A percentile compares a stretch with the other conserved stretches of the same genome.
phyloP scores from a whole-genome alignment of 2,113 vertebrate genomes.

The Ciconia stormi region DNA sequence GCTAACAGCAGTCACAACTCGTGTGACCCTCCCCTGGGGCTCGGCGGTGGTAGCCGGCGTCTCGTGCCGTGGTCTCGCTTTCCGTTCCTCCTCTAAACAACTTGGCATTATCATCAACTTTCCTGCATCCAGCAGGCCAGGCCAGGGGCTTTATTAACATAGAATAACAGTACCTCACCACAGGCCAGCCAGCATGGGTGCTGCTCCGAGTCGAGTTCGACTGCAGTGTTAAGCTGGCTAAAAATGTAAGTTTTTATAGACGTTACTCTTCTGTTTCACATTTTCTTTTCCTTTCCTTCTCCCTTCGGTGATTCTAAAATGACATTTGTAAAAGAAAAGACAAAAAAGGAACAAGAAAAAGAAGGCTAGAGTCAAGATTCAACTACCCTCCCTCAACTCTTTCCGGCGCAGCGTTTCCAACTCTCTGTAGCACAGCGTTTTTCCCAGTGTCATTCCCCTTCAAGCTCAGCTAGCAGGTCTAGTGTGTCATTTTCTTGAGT shows the following conservation, averaged over 20 bases:
- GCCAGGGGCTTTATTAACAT: background rate
- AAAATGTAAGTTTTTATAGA: conserved; percentile 45
- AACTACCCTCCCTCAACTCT: background rate
- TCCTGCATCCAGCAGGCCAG: background rate
- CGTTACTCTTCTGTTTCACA: background rate
- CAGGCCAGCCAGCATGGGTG: conserved; percentile 24
- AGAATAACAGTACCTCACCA: background rate
- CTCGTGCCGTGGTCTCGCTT: background rate
- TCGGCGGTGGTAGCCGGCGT: background rate
- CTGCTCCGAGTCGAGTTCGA: background rate
- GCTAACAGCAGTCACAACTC: background rate
- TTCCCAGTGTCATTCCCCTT: background rate
- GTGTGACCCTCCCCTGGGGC: background rate
- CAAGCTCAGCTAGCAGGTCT: background rate
- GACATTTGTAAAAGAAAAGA: background rate
- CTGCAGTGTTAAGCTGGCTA: background rate
- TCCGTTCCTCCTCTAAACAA: background rate
- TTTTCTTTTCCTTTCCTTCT: background rate
- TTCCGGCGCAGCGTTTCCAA: background rate
- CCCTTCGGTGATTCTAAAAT: background rate
- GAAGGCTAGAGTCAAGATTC: background rate
- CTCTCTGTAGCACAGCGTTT: background rate
- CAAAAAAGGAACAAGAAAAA: background rate
- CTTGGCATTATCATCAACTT: background rate
- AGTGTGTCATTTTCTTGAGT: background rate